Base-by-base conservation (phyloP, 1,140 invertebrate species). In the Saxidomus purpurata region DNA sequence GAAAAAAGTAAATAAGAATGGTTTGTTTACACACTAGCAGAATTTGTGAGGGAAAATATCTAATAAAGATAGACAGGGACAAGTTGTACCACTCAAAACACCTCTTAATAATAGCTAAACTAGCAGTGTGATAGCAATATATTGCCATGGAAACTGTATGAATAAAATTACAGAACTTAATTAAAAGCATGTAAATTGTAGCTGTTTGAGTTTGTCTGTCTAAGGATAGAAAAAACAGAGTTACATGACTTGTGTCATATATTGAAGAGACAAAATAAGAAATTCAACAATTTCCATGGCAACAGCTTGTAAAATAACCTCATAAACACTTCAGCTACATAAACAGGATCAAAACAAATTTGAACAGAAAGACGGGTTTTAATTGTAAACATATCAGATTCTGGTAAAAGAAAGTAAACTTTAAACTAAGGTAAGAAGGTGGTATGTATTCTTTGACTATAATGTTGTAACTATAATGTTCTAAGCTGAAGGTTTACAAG, bases 261-360 rank as follows among this genome's bases (percentile, higher is more conserved):
- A n/a, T n/a, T n/a, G n/a, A n/a, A 61, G 9, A 22, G 4, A 61
- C 17, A 25, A 61, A 25, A 61, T 61, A 22, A 61, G 55, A 61
- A 61, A n/a, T n/a, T 9, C 19, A 59, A 59, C 55, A 59, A 25
- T 59, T 59, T 59, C 55, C 55, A 59, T 59, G 55, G 55, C 55
- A 59, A 59, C 55, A 59, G 6, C 19, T 59, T 59, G 55, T 59
- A 59, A 6, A 59, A 49, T 17, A 47, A 43, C 19, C 47, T 31
- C 74, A 77, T 77, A 77, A 77, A 9, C 6, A n/a, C 74, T 77
- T 49, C 74, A 77, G 74, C 74, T 77, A 77, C n/a, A 9, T 67
- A 8, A 31, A 43, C 49, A 38, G 31, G 61, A 67, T 8, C 9
- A 61, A 11, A 19, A 52, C 9, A 52, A 52, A 11, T 11, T 52